Base-by-base conservation (phyloP, 2,888 invertebrate genomes). In the Ophioninae sp. region DNA sequence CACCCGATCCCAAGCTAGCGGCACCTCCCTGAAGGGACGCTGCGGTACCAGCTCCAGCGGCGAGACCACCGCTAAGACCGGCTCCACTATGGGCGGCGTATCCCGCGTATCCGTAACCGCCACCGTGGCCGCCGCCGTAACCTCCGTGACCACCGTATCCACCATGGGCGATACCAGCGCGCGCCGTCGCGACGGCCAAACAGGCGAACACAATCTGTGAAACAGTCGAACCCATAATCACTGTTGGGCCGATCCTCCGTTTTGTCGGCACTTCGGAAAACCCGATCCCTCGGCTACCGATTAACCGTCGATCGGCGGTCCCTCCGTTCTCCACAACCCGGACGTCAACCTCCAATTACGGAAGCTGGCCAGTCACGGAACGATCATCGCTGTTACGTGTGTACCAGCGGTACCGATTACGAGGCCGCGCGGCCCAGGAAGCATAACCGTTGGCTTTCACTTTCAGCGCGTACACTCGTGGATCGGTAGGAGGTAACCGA, bases 191-290 rank as follows among this genome's bases (percentile, higher is more conserved):
- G 44, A 93, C 92, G 83, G 93, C 93, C 89, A 93, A 89, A 88
- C 93, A 93, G 88, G 92, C 92, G 91, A 93, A 91, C 87, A 92
- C 93, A 88, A 93, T 91, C 93, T 93, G 30, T 3, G 88, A 23
- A 80, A 75, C 57, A 83, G 77, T 41, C 62, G 59, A 67, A 74
- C 62, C 7, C 30, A 61, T 77, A 23, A 17, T 44, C 56, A 57
- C 61, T 37, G 64, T 75, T 41, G 79, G 69, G 39, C 56, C 17
- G 50, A 41, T 57, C 57, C 0, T 0, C 73, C 72, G 41, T 41
- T 2, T 62, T 21, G 17, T 50, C 50, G 17, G 50, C 13, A 17
- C 13, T 3, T 30, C 30, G 30, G 30, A 30, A 30, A 0, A 50
- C 13, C 13, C 50, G 13, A 50, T 50, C 13, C 1, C 17, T 17